A percentile compares a stretch with the other conserved stretches of the same genome.
These are phyloP conservation scores for Microplitis deprimator DNA, from an alignment of 2,888 invertebrate genomes.

Conservation along the genomic window DNA sequence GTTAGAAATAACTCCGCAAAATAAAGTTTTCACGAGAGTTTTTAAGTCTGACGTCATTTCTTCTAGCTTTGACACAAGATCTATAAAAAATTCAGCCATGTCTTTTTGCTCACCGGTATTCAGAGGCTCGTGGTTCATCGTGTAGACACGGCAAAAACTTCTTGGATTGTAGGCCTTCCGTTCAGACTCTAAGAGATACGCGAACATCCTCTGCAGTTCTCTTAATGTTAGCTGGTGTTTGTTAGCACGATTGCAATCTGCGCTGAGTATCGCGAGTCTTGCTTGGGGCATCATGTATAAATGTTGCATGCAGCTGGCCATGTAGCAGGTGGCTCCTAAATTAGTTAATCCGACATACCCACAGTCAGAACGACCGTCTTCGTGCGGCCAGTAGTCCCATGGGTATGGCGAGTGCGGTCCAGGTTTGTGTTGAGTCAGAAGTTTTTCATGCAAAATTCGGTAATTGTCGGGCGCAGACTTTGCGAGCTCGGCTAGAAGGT, in stretches of 20 bases:
- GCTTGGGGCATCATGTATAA: constrained; percentile 98
- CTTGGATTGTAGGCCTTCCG: constrained; percentile 95
- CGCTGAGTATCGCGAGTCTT: constrained; percentile 84
- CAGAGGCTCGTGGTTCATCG: constrained; percentile 96
- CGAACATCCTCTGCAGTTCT: constrained; percentile 96
- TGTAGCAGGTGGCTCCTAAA: constrained; percentile 96
- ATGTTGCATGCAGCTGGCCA: constrained; percentile 98
- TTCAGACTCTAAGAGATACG: constrained; percentile 93
- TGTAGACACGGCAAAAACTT: constrained; percentile 95
- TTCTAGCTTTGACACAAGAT: constrained; percentile 94
- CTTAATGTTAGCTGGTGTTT: constrained; percentile 87
- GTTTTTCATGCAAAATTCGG: constrained; percentile 84
- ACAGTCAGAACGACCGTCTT: constrained; percentile 93
- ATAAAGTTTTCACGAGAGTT: constrained; percentile 89
- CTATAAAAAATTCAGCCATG: constrained; percentile 98
- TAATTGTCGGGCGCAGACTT: constrained; percentile 90
- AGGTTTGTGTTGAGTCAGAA: constrained; percentile 89
- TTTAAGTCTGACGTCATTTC: constrained; percentile 95
- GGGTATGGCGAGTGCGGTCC: constrained; percentile 89
- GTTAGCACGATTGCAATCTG: constrained; percentile 81
- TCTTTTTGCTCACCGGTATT: constrained; percentile 98
- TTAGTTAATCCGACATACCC: constrained; percentile 96
- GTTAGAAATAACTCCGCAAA: constrained; percentile 94
- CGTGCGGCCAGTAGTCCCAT: constrained; percentile 99
- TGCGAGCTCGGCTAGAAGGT: constrained; percentile 89